Base-by-base conservation (phyloP, 2,113 vertebrate genomes). In the Leucoraja erinaceus region DNA sequence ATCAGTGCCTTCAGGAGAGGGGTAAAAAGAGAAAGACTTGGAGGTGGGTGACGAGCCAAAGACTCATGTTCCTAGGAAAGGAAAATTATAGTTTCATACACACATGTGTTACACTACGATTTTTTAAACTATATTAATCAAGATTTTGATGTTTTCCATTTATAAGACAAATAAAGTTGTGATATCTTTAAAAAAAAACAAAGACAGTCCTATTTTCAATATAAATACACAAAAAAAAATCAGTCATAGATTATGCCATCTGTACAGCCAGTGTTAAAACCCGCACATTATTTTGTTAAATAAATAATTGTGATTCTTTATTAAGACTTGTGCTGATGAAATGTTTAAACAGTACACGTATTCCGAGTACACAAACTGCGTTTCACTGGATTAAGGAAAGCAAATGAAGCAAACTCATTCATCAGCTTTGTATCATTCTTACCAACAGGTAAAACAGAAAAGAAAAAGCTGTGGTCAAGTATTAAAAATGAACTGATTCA, bases 401-500 rank as follows among this genome's bases (percentile, higher is more conserved):
- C 83, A 72, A 91, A 74, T 91, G 70, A 91, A 72, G 38, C 90
- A 91, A 91, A 91, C 1, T 72, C 88, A 74, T 91, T 91, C 68
- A 91, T 11, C 63, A 3, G 54, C 54, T 91, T 91, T 91, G 33
- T 91, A 54, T 25, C 22, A 72, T 91, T 91, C 61, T 90, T 90
- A 66, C 5, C 22, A 74, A 28, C 47, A 5, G 59, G 12, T 63
- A 63, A 88, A 63, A 16, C 20, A 91, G 47, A 22, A 72, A 72
- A 10, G 22, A 74, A 84, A 47, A 56, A 31, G 83, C 14, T 66
- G 59, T 72, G 70, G 68, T 91, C 66, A 91, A 91, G 7, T 25
- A 54, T 4, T 47, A 68, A 72, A 91, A 91, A 91, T 91, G 90
- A 91, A 91, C 90, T 91, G 90, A 91, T 91, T 72, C 90, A 91